Evolutionary conservation across 2,888 invertebrate species (phyloP).

Genomic region (Ametastegia equiseti): DNA sequence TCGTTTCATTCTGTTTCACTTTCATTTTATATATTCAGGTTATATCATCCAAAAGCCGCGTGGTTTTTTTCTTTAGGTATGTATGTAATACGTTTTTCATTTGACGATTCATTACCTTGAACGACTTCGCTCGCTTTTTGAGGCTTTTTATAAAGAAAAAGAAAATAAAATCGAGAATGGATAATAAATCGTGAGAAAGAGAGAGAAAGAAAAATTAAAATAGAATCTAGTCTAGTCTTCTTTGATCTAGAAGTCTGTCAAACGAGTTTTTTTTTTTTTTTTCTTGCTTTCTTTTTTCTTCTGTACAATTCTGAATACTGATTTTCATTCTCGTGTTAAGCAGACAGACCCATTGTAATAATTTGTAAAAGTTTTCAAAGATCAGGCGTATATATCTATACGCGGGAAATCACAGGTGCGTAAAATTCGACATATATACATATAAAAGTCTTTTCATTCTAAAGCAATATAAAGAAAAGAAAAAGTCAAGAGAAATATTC

Average conservation of each 20-base stretch:
- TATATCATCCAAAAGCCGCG: not conserved
- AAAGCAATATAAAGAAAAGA: not conserved
- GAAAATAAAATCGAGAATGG: not conserved
- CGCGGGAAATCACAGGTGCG: constrained; percentile 28
- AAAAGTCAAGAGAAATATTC: constrained; percentile 2
- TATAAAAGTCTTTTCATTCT: not conserved
- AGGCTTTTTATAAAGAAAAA: not conserved
- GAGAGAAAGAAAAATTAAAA: not conserved
- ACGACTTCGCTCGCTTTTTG: too few relatives aligned
- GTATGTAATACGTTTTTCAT: not conserved
- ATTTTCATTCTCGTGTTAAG: constrained; percentile 39
- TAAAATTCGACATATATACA: constrained; percentile 32
- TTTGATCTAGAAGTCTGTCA: too few relatives aligned
- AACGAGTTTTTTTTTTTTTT: too few relatives aligned
- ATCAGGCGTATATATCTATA: not conserved
- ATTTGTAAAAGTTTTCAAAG: not conserved
- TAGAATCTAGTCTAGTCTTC: too few relatives aligned
- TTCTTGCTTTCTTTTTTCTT: too few relatives aligned
- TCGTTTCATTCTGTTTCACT: not conserved
- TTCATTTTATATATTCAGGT: not conserved
- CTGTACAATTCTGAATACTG: not conserved
- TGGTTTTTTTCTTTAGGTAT: not conserved
- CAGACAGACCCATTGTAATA: not conserved
- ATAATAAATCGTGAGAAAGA: constrained; percentile 6
- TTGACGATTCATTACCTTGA: not conserved